Conservation (phyloP, 2,797 vertebrate species). For the Alectoris magna region DNA sequence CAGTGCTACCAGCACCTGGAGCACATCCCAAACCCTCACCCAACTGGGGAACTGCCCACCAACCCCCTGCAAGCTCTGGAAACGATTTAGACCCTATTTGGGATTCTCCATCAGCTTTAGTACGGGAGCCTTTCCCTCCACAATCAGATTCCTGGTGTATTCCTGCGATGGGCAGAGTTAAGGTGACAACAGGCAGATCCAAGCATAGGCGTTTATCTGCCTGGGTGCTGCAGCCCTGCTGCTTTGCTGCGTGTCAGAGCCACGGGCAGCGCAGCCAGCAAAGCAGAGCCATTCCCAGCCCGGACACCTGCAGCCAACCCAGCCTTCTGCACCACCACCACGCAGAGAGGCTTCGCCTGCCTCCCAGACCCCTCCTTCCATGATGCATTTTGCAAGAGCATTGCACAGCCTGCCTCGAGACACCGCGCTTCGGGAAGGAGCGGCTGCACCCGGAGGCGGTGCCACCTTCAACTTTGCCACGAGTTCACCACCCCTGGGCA, state of each 20-base stretch:
- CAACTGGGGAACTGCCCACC: accelerated
- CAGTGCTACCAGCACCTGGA: neutral
- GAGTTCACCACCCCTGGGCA: slow-evolving; percentile 9
- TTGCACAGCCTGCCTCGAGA: neutral
- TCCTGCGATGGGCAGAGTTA: neutral
- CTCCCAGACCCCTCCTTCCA: slow-evolving; percentile 23
- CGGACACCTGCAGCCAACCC: neutral
- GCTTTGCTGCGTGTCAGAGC: neutral
- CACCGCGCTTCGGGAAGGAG: neutral
- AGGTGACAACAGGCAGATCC: neutral
- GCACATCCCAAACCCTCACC: neutral
- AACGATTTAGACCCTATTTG: neutral
- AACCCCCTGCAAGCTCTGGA: neutral
- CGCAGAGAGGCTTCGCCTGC: neutral
- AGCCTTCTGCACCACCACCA: neutral
- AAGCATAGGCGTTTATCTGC: accelerated
- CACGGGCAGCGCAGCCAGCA: neutral
- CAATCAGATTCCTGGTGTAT: accelerated
- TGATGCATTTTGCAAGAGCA: neutral
- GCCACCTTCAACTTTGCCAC: slow-evolving; percentile 38
- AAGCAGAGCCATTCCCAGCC: neutral
- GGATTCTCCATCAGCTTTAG: neutral
- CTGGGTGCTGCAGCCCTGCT: neutral
- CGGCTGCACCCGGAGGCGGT: slow-evolving; percentile 26
- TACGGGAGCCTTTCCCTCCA: too few species aligned